Percentiles rank a stretch among this genome's conserved stretches.
Conservation (phyloP, 2,888 invertebrate genomes). For the Argynnis bischoffii region DNA sequence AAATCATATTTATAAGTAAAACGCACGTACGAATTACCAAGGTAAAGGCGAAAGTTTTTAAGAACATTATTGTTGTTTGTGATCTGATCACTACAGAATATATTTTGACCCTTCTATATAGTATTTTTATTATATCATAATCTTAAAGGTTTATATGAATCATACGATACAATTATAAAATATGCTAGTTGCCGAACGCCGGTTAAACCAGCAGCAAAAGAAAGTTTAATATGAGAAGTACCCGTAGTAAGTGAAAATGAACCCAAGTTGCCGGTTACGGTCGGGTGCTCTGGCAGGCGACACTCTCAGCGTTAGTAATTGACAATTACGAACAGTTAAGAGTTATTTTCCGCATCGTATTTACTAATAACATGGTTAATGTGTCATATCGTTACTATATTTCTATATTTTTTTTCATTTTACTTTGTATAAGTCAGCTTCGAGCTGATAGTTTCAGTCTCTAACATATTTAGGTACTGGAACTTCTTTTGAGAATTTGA, state of each 20-base stretch:
- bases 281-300: constrained; percentile 35
- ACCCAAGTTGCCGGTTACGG: constrained; percentile 41
- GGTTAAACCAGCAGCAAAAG: constrained; percentile 36
- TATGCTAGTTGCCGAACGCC: constrained; percentile 9
- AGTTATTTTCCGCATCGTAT: constrained; percentile 22
- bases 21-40: constrained; percentile 12
- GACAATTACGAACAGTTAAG: constrained; percentile 27
- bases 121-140: too few species aligned
- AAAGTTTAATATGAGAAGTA: constrained; percentile 41
- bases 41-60: constrained; percentile 13
- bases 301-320: constrained; percentile 25
- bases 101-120: background rate
- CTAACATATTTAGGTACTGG: background rate
- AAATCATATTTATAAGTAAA: constrained; percentile 2
- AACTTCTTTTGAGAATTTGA: constrained; percentile 9
- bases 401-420: constrained; percentile 11
- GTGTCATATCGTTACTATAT: constrained; percentile 7
- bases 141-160: background rate
- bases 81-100: constrained; percentile 5
- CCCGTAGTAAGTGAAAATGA: constrained; percentile 43
- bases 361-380: constrained; percentile 19
- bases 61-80: constrained; percentile 9
- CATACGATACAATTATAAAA: background rate
- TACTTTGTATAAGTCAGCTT: background rate
- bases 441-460: background rate